Evolutionary conservation across 2,113 vertebrate species (phyloP).

Genomic region (Cyphomyrus plagiostoma): DNA sequence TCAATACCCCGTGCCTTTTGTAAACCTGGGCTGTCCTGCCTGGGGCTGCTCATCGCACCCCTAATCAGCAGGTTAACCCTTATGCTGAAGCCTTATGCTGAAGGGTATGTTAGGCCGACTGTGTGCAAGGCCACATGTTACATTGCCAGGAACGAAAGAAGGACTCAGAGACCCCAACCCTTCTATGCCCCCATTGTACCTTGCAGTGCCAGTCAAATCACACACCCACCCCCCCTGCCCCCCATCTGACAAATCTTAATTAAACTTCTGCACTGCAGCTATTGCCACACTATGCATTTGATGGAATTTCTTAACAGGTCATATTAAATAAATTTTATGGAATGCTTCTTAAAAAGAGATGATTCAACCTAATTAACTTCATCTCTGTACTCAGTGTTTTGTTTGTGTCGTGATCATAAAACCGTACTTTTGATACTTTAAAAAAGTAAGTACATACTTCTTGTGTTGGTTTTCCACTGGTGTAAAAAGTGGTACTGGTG

Average conservation of each 20-base stretch:
- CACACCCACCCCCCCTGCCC: not conserved
- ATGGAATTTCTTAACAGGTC: not conserved
- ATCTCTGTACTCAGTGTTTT: not conserved
- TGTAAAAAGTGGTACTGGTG: not conserved
- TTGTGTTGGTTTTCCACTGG: too few relatives aligned
- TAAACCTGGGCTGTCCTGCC: conserved; percentile 25
- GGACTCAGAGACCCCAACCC: not conserved
- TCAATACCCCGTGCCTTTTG: conserved; percentile 47
- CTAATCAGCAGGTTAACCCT: conserved; percentile 18
- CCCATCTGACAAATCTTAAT: not conserved
- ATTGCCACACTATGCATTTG: not conserved
- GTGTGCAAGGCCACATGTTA: not conserved
- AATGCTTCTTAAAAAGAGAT: not conserved
- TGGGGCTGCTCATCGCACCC: conserved; percentile 30
- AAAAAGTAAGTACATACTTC: not conserved
- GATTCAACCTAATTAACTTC: not conserved
- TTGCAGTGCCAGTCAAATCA: not conserved
- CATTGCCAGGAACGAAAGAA: not conserved
- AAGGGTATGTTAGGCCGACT: not conserved
- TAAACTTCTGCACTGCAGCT: not conserved
- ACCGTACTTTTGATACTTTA: not conserved
- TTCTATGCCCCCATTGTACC: not conserved
- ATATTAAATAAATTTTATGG: not conserved
- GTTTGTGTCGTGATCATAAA: not conserved
- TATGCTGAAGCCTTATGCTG: not conserved